Evolutionary conservation across 2,888 invertebrate species (phyloP).

Genomic region (Incurvaria masculella): DNA sequence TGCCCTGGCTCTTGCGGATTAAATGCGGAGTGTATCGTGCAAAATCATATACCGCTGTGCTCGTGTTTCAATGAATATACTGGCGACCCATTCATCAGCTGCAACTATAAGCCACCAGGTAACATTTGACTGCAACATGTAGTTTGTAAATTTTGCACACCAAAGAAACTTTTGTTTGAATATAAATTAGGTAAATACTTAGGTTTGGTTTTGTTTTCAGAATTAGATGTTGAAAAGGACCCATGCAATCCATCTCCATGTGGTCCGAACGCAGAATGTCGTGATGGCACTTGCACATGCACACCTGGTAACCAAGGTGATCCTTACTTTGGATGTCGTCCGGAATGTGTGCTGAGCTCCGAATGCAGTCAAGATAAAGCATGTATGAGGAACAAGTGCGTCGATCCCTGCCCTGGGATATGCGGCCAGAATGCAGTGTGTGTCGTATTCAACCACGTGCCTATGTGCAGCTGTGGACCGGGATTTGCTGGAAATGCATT

Average conservation of each 20-base stretch:
- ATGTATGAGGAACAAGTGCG: constrained; percentile 62
- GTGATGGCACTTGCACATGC: constrained; percentile 57
- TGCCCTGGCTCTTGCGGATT: constrained; percentile 76
- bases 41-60: constrained; percentile 73
- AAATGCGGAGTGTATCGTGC: constrained; percentile 60
- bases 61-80: constrained; percentile 65
- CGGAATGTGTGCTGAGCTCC: constrained; percentile 63
- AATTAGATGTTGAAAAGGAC: constrained; percentile 24
- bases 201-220: too few relatives aligned
- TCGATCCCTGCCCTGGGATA: constrained; percentile 60
- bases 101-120: constrained; percentile 49
- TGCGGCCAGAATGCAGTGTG: constrained; percentile 48
- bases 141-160: too few relatives aligned
- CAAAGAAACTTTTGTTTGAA: too few relatives aligned
- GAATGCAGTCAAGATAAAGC: constrained; percentile 58
- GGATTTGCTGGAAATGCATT: constrained; percentile 58
- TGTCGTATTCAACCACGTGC: constrained; percentile 48
- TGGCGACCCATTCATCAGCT: constrained; percentile 70
- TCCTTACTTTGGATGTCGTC: constrained; percentile 59
- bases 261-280: constrained; percentile 49
- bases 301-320: constrained; percentile 60
- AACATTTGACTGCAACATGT: too few relatives aligned
- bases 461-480: constrained; percentile 50
- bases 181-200: too few relatives aligned
- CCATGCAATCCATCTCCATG: constrained; percentile 62